These are phyloP conservation scores for Falco columbarius DNA, from an alignment of 2,797 vertebrate genomes.

Conservation along the genomic window DNA sequence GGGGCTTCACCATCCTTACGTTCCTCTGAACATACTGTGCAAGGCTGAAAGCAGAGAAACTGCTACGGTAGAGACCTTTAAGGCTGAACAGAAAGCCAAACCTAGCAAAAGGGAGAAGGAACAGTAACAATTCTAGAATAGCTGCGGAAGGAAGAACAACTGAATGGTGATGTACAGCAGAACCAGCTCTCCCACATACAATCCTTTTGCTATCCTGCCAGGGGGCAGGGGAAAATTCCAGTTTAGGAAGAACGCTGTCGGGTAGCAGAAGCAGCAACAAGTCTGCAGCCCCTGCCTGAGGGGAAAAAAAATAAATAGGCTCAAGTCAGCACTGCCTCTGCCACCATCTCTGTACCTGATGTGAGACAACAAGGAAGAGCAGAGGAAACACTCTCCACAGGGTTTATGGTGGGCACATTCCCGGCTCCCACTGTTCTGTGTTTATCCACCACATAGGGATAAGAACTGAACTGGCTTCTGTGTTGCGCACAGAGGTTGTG, in stretches of 20 bases:
- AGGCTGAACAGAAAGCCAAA: slow-evolving; percentile 10
- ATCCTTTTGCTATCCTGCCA: background rate
- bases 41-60: background rate
- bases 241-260: background rate
- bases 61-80: background rate
- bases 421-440: background rate
- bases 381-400: fast-evolving
- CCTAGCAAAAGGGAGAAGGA: background rate
- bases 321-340: background rate
- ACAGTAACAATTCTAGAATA: background rate
- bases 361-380: background rate
- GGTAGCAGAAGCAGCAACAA: background rate
- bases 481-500: background rate
- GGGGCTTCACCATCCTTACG: fast-evolving
- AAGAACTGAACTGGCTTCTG: background rate
- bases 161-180: background rate
- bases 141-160: background rate
- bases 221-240: background rate
- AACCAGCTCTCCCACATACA: background rate
- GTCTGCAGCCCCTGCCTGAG: background rate
- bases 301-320: fast-evolving
- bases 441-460: background rate
- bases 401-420: background rate
- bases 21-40: background rate
- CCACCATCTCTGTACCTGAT: background rate